Conservation (phyloP, 2,888 invertebrate genomes). For the Xestia c-nigrum region DNA sequence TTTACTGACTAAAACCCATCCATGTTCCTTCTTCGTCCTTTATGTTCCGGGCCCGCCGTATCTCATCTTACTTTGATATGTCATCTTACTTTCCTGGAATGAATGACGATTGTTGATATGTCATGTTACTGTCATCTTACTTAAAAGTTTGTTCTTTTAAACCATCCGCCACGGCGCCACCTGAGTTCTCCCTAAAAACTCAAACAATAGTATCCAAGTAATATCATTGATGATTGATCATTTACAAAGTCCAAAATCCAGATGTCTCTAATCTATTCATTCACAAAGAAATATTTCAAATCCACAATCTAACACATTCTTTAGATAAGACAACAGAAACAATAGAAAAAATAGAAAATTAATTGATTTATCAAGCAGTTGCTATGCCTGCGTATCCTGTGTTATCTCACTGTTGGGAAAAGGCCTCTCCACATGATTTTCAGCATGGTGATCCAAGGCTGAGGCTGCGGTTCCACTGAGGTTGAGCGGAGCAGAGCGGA, state of each 20-base stretch:
- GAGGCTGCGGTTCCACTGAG: no score
- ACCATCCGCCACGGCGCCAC: neutral
- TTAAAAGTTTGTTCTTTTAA: neutral
- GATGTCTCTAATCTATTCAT: conserved; percentile 2
- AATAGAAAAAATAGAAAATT: conserved; percentile 47
- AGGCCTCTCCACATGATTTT: neutral
- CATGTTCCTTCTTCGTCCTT: no score
- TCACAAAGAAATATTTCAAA: conserved; percentile 16
- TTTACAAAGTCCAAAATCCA: no score
- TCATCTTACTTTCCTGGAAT: neutral
- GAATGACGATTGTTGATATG: neutral
- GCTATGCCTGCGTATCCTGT: neutral
- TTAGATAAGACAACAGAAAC: conserved; percentile 29
- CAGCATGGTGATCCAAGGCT: neutral
- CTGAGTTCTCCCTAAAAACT: neutral
- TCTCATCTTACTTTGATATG: neutral
- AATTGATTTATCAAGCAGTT: conserved; percentile 17
- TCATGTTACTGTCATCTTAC: neutral
- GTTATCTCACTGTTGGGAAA: neutral
- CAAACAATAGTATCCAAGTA: neutral
- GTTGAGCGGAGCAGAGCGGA: no score
- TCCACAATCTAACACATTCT: conserved; percentile 34
- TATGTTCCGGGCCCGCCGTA: no score
- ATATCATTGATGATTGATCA: neutral
- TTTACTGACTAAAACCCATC: no score